Evolutionary conservation across 2,113 vertebrate genomes (phyloP).

Genomic region (Oreochromis tanganicae): DNA sequence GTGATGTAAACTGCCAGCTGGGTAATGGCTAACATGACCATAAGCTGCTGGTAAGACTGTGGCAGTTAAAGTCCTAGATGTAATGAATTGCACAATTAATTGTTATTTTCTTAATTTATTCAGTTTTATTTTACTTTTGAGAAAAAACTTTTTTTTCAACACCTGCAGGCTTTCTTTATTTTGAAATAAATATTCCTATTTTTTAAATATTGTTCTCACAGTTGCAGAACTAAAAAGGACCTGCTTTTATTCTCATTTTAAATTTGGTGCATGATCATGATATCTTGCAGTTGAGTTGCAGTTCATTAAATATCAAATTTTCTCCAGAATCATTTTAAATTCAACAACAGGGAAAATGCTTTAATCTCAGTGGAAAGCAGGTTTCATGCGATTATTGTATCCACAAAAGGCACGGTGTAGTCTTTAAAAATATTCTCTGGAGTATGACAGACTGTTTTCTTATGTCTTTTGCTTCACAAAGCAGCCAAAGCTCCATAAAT

Average conservation of each 20-base stretch:
- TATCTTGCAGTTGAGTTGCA: background rate
- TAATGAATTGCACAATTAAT: background rate
- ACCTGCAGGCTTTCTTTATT: background rate
- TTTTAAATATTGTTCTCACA: background rate
- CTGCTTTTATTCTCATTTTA: background rate
- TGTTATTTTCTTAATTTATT: background rate
- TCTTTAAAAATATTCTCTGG: background rate
- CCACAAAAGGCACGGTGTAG: background rate
- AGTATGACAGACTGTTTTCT: background rate
- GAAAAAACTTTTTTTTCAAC: background rate
- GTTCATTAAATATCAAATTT: background rate
- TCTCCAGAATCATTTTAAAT: background rate
- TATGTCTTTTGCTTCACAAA: background rate
- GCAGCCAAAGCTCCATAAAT: background rate
- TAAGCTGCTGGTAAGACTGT: background rate
- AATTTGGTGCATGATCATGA: background rate
- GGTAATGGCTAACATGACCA: background rate
- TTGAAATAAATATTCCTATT: background rate
- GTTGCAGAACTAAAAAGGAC: background rate
- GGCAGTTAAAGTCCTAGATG: accelerated
- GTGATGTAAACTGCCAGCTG: background rate
- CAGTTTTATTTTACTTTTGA: accelerated
- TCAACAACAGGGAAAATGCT: background rate
- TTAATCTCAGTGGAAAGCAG: background rate
- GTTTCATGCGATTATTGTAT: background rate